Evolutionary conservation across 2,113 vertebrate genomes (phyloP), one percentile per base, ranked within the genome.

Genomic region (Upupa epops): DNA sequence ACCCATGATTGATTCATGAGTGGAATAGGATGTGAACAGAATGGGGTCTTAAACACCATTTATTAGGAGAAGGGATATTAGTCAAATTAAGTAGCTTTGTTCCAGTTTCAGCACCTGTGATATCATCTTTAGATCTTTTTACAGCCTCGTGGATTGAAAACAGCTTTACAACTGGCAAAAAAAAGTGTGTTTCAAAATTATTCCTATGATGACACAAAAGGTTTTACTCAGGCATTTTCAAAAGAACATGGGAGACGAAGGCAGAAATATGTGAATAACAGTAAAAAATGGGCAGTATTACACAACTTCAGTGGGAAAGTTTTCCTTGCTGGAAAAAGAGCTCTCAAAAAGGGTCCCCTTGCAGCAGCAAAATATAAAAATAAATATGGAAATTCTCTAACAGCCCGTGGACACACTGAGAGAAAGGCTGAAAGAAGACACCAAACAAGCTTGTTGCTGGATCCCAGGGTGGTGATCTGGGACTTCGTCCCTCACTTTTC

Each of bases 41-140:
- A 45, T n/a, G 20, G 9, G 18, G 13, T 70, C 59, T 59, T 65
- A 69, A 80, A 46, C 8, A 66, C 8, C 25, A 18, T 9, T 7
- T 51, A 51, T 59, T 55, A 91, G 45, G 42, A 42, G 73, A 73
- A 90, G 29, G 20, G 37, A 42, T 86, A 86, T 83, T 63, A 70
- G 64, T 77, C 51, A 86, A 81, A 90, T 81, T 49, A 88, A 77
- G 51, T 48, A 76, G 46, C 51, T 88, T 88, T 83, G 19, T 73
- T 90, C 74, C 66, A 36, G 13, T 86, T 88, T 88, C 32, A 63
- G 36, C 86, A 93, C 83, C 79, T 89, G 71, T 83, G 75, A 52
- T 79, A 76, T 9, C 48, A 51, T 68, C 81, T 81, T 91, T 73
- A 90, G 75, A 66, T 49, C 21, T 88, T 86, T 95, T 80, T 58